phyloP scores from a whole-genome alignment of 2,888 invertebrate species.

The Andrena trimmerana region DNA sequence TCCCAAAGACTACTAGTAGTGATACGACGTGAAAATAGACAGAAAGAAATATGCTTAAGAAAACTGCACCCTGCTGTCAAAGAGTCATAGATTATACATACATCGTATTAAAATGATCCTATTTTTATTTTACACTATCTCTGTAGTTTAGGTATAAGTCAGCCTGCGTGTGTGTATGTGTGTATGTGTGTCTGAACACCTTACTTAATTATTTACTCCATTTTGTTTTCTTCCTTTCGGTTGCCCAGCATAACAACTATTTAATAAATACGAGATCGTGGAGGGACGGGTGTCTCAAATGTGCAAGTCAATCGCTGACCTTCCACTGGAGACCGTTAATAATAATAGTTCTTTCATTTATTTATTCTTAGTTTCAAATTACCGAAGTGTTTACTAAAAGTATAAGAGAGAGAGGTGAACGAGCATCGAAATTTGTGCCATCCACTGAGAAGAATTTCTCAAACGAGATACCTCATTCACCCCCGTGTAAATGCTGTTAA shows the following conservation, averaged over 20 bases:
- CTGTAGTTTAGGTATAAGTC: constrained; percentile 73
- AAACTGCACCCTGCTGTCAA: constrained; percentile 74
- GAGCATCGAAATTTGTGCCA: constrained; percentile 70
- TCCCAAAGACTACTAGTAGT: constrained; percentile 65
- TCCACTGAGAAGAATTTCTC: constrained; percentile 60
- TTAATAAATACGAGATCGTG: constrained; percentile 78
- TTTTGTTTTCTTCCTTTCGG: constrained; percentile 55
- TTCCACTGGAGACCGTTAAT: constrained; percentile 65
- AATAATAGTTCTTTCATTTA: constrained; percentile 66
- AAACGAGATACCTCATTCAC: constrained; percentile 66
- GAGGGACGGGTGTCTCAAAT: constrained; percentile 77
- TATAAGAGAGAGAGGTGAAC: constrained; percentile 70
- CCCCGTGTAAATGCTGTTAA: constrained; percentile 67
- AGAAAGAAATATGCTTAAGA: constrained; percentile 65
- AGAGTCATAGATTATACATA: constrained; percentile 74
- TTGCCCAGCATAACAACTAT: constrained; percentile 74
- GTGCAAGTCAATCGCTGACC: constrained; percentile 68
- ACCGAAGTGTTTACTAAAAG: constrained; percentile 64
- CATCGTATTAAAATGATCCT: constrained; percentile 73
- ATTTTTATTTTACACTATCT: constrained; percentile 72
- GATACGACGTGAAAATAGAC: constrained; percentile 72
- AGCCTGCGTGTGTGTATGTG: constrained; percentile 64
- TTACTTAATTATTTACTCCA: constrained; percentile 70
- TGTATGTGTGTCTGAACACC: constrained; percentile 60
- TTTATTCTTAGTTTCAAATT: constrained; percentile 63